phyloP scores from a whole-genome alignment of 1,140 invertebrate genomes.

The Aphelinus certus region DNA sequence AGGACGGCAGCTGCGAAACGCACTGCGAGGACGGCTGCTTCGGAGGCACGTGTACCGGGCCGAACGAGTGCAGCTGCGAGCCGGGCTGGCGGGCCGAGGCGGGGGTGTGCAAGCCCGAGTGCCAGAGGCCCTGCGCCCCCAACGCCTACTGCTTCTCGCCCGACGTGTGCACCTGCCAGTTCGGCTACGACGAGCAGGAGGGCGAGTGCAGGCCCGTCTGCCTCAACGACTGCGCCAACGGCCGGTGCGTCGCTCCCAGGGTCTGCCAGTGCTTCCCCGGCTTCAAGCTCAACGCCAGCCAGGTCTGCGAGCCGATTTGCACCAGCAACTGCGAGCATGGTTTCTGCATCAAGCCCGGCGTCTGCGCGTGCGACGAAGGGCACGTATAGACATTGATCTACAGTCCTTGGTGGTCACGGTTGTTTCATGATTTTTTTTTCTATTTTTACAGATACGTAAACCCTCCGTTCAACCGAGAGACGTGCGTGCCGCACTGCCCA shows the following conservation, averaged over 20 bases:
- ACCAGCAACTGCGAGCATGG: slow-evolving; percentile 59
- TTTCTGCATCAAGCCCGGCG: slow-evolving; percentile 53
- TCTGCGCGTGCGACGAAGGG: slow-evolving; percentile 58
- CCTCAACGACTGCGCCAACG: slow-evolving; percentile 60
- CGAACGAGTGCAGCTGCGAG: slow-evolving; percentile 55
- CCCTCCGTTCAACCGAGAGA: slow-evolving; percentile 48
- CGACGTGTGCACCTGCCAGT: slow-evolving; percentile 58
- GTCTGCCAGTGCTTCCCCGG: slow-evolving; percentile 72
- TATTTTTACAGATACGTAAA: slow-evolving; percentile 51
- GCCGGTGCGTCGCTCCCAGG: slow-evolving; percentile 63
- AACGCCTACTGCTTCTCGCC: slow-evolving; percentile 61
- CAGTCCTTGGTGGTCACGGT: not conserved
- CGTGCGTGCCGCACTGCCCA: slow-evolving; percentile 50
- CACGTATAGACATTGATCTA: slow-evolving; percentile 32
- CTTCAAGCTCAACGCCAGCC: slow-evolving; percentile 59
- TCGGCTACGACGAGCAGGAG: slow-evolving; percentile 54
- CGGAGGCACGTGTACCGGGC: slow-evolving; percentile 58
- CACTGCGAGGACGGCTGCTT: slow-evolving; percentile 60
- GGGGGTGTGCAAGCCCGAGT: slow-evolving; percentile 58
- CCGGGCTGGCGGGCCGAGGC: slow-evolving; percentile 50
- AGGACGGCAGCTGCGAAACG: slow-evolving; percentile 54
- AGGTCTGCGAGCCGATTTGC: slow-evolving; percentile 55
- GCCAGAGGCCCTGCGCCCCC: slow-evolving; percentile 49
- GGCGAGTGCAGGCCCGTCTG: slow-evolving; percentile 58
- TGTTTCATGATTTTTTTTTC: not conserved